Percentiles rank a stretch among this genome's conserved stretches.
Conservation (phyloP, 2,888 invertebrate genomes). For the Drosophila ezoana region DNA sequence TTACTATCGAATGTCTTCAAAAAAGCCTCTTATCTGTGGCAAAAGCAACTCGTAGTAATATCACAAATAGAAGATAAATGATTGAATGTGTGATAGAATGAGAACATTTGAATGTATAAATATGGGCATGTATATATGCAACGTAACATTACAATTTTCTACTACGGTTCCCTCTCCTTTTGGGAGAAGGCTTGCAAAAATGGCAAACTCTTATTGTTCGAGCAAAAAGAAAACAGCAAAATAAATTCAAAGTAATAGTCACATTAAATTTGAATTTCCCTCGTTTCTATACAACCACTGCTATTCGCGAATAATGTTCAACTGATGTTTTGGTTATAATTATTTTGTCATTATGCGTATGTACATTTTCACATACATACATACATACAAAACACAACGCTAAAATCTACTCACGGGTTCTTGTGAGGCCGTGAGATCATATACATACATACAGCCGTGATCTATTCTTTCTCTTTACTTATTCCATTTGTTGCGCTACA, state of each 20-base stretch:
- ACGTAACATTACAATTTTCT: background rate
- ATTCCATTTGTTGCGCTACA: too few relatives aligned
- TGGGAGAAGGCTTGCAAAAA: too few relatives aligned
- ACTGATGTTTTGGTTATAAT: conserved; percentile 47
- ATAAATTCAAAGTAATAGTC: background rate
- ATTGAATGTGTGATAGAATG: background rate
- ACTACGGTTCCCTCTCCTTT: background rate
- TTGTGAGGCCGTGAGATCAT: conserved; percentile 3
- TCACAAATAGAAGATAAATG: conserved; percentile 4
- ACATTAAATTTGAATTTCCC: background rate
- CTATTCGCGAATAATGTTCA: conserved; percentile 34
- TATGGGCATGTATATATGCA: background rate
- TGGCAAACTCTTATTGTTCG: too few relatives aligned
- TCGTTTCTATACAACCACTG: conserved; percentile 41
- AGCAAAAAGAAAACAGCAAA: background rate
- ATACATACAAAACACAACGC: background rate
- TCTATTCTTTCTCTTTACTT: too few relatives aligned
- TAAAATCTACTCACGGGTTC: conserved; percentile 11
- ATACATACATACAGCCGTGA: background rate
- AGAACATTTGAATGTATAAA: background rate
- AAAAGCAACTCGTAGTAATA: background rate
- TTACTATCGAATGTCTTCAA: background rate
- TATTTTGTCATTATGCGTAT: background rate
- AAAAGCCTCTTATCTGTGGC: conserved; percentile 1
- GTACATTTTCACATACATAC: background rate